A percentile compares a stretch with the other conserved stretches of the same genome.
These are phyloP conservation scores for Callithrix jacchus DNA, from an alignment of 2,113 vertebrate species.

Conservation along the genomic window DNA sequence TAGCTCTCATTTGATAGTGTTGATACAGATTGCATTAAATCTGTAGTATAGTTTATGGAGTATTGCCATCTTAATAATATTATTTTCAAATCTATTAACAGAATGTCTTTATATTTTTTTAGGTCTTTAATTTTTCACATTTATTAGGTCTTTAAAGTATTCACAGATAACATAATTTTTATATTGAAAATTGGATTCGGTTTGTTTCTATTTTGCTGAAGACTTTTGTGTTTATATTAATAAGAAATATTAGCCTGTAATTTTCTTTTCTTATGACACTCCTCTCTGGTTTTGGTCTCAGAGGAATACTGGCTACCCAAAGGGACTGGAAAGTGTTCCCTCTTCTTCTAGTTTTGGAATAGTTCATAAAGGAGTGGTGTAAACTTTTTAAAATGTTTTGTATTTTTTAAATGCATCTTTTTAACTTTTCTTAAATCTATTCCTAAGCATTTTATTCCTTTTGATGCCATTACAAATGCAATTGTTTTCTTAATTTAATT, in stretches of 20 bases:
- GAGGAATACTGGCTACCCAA: too few relatives aligned
- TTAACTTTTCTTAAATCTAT: background rate
- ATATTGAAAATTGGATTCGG: too few relatives aligned
- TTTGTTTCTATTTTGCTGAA: too few relatives aligned
- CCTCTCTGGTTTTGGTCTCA: too few relatives aligned
- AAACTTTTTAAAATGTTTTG: background rate
- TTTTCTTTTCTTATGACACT: too few relatives aligned
- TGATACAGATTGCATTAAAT: background rate
- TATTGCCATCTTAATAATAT: background rate
- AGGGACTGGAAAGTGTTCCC: too few relatives aligned
- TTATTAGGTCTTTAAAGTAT: too few relatives aligned
- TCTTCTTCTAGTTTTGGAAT: too few relatives aligned
- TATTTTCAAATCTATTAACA: background rate
- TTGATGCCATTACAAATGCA: background rate
- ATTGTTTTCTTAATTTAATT: background rate
- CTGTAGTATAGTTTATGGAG: background rate
- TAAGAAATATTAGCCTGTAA: too few relatives aligned
- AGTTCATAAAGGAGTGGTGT: too few relatives aligned
- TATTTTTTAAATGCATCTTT: background rate
- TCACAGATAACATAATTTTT: too few relatives aligned
- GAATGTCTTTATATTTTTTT: background rate
- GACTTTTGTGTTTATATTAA: too few relatives aligned
- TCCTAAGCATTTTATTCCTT: background rate
- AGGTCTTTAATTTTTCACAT: background rate
- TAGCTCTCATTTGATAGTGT: background rate